Evolutionary conservation across 2,797 vertebrate genomes (phyloP).

Genomic region (Urophycis tenuis): DNA sequence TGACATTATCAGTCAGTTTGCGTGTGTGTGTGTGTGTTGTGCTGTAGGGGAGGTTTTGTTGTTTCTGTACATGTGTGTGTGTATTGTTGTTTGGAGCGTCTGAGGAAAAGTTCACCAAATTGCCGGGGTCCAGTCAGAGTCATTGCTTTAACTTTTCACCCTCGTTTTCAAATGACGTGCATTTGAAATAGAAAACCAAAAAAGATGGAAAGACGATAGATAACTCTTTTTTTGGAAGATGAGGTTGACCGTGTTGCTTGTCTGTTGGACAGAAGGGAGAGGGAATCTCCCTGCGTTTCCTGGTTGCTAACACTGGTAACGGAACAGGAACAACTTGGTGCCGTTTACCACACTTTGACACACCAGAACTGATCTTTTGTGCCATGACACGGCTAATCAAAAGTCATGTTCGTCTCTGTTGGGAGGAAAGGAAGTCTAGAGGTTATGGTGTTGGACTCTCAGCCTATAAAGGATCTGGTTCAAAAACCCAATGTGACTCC

Average conservation of each 20-base stretch:
- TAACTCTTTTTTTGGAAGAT: no score
- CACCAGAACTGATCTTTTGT: no score
- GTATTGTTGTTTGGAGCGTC: background rate
- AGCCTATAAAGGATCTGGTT: background rate
- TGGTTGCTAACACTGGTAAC: no score
- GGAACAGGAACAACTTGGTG: no score
- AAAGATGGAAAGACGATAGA: no score
- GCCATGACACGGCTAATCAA: background rate
- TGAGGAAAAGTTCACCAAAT: background rate
- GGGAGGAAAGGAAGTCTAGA: background rate
- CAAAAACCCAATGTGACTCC: background rate
- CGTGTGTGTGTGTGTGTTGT: conserved; percentile 1
- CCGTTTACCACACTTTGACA: no score
- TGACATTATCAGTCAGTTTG: conserved; percentile 31
- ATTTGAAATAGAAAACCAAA: no score
- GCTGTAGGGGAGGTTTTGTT: background rate
- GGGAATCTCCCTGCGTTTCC: no score
- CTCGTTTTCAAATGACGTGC: no score
- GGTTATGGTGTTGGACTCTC: background rate
- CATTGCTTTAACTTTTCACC: no score
- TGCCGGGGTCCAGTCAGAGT: background rate
- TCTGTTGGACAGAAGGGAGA: no score
- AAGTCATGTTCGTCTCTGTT: background rate
- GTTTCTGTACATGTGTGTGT: conserved; percentile 1
- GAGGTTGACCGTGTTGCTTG: no score